Percentiles rank a stretch among this genome's conserved stretches.
These are phyloP conservation scores for Pelobates cultripes DNA, from an alignment of 2,797 vertebrate species.

Conservation along the genomic window DNA sequence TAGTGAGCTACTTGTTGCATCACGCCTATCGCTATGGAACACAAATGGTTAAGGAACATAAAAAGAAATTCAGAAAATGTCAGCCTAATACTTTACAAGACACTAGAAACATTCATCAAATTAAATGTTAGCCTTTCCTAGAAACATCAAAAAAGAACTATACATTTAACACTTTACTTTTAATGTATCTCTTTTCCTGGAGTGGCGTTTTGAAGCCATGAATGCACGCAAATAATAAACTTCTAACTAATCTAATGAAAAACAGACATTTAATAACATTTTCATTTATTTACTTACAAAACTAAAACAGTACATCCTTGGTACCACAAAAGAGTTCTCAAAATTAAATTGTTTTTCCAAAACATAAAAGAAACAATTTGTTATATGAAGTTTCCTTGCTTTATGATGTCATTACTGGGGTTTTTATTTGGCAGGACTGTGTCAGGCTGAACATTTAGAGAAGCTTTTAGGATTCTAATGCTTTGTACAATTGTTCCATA, in stretches of 20 bases:
- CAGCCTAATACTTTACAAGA: too few species aligned
- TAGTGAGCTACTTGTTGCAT: too few species aligned
- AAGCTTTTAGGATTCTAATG: background rate
- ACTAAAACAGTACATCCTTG: conserved; percentile 34
- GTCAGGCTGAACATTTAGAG: background rate
- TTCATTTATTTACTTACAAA: conserved; percentile 73
- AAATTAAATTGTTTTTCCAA: conserved; percentile 67
- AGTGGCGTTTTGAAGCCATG: conserved; percentile 35
- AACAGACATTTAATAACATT: conserved; percentile 69
- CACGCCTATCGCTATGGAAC: too few species aligned
- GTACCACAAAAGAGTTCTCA: conserved; percentile 37
- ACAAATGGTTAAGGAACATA: too few species aligned
- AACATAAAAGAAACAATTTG: conserved; percentile 72
- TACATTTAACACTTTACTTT: conserved; percentile 30
- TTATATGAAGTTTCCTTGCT: conserved; percentile 60
- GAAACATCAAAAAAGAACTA: conserved; percentile 31
- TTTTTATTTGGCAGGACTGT: conserved; percentile 44
- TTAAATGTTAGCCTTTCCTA: conserved; percentile 15
- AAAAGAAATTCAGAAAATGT: too few species aligned
- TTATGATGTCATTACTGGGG: conserved; percentile 37
- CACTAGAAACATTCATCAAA: conserved; percentile 9
- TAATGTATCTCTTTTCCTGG: conserved; percentile 22
- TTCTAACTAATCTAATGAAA: conserved; percentile 46
- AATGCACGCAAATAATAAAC: conserved; percentile 48
- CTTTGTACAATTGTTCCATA: background rate